Conservation (phyloP, 2,888 invertebrate species). For the Erannis defoliaria region DNA sequence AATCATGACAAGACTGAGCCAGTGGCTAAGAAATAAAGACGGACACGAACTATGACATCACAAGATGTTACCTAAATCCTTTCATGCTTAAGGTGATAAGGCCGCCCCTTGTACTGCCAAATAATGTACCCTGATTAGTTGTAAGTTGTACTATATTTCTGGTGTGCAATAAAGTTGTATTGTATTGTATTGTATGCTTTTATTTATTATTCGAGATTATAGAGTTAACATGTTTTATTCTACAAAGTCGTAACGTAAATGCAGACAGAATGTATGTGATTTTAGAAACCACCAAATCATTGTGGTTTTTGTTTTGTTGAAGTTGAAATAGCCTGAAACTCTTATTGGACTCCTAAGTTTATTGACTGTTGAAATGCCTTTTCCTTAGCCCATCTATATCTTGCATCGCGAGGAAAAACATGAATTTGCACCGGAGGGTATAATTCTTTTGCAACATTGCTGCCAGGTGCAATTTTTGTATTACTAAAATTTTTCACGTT, state of each 20-base stretch:
- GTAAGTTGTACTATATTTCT: no score
- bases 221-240: no score
- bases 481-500: conserved; percentile 22
- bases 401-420: conserved; percentile 6
- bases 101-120: no score
- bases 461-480: conserved; percentile 27
- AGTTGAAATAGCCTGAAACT: not conserved
- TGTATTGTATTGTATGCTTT: no score
- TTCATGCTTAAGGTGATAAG: no score
- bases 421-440: conserved; percentile 11
- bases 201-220: no score
- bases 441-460: conserved; percentile 5
- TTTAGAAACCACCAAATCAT: not conserved
- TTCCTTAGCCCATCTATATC: conserved; percentile 6
- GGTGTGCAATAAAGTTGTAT: no score
- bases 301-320: not conserved
- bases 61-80: no score
- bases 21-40: not conserved
- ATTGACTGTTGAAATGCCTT: conserved; percentile 1
- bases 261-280: no score
- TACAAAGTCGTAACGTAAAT: no score
- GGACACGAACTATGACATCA: not conserved
- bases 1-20: not conserved
- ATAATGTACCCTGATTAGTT: no score
- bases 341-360: not conserved